These are phyloP conservation scores for Ericerus pela DNA, from an alignment of 1,140 invertebrate genomes.

Conservation along the genomic window DNA sequence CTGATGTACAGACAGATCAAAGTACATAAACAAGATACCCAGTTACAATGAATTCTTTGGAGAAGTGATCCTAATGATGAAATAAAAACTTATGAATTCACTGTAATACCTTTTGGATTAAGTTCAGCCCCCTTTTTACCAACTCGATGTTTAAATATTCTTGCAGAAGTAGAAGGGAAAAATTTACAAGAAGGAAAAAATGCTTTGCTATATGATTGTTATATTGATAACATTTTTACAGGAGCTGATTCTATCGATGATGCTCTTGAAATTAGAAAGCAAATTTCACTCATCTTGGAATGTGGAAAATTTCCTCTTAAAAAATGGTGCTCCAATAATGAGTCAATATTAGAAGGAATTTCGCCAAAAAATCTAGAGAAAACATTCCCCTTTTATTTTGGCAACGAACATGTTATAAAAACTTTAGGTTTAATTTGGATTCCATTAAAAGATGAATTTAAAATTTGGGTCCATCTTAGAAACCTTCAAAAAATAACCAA, in stretches of 20 bases:
- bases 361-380: background rate
- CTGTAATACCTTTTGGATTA: too few relatives aligned
- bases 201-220: too few relatives aligned
- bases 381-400: background rate
- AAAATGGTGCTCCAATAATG: conserved; percentile 18
- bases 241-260: background rate
- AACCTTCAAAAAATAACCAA: background rate
- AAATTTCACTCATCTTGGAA: conserved; percentile 1
- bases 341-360: background rate
- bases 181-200: too few relatives aligned
- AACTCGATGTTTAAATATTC: too few relatives aligned
- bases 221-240: conserved; percentile 14
- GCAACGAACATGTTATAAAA: background rate
- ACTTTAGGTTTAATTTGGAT: conserved; percentile 6
- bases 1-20: conserved; percentile 1
- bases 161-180: too few relatives aligned
- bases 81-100: too few relatives aligned
- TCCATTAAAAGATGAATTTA: background rate
- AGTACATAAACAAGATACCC: too few relatives aligned
- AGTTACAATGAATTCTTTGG: too few relatives aligned
- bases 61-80: too few relatives aligned
- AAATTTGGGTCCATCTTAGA: background rate
- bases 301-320: conserved; percentile 8
- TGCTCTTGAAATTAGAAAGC: background rate
- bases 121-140: too few relatives aligned